Base-by-base conservation (phyloP, 2,797 vertebrate genomes). In the Cryptoblepharus egeriae region DNA sequence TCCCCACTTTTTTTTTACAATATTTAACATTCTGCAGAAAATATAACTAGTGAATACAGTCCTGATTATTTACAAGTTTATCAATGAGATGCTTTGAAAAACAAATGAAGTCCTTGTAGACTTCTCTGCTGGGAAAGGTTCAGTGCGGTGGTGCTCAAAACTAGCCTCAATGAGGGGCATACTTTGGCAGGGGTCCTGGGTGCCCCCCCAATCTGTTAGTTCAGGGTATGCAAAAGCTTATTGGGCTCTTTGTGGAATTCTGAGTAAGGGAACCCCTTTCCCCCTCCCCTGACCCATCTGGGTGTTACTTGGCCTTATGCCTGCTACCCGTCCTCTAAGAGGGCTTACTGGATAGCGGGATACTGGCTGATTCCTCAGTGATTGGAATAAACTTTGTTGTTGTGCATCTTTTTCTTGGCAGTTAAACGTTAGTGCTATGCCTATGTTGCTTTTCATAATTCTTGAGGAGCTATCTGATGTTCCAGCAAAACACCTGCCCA, bases 401-500 rank as follows among this genome's bases (percentile, higher is more conserved):
- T 93, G 93, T 3, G 93, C 89, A 2, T 98, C 97, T 67, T 93
- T 96, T 86, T 97, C 96, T 0, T 94, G 90, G 11, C 99, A 99
- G 74, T 96, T 98, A 91, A 99, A 99, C 1, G 96, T 96, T 86
- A 99, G 93, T 0, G 97, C 98, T 2, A 99, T 93, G 0, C 99
- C 99, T 0, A 98, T 95, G 0, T 97, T 96, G 77, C 94, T 97
- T 92, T 99, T 99, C 99, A 99, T 99, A 78, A 95, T 96, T 45
- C 99, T 95, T 58, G 99, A 99, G 0, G 97, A 95, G 8, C 98
- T 97, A 0, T 99, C 99, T 0, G 99, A 99, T 0, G 97, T 97
- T 58, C 99, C 99, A 0, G 99, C 99, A 0, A 99, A 99, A 91
- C 99, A 99, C 75, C 99, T 96, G 24, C 99, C 98, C 28, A 99